Evolutionary conservation across 2,888 invertebrate genomes (phyloP), one percentile per base, ranked within the genome.

Genomic region (Vandiemenella viatica): DNA sequence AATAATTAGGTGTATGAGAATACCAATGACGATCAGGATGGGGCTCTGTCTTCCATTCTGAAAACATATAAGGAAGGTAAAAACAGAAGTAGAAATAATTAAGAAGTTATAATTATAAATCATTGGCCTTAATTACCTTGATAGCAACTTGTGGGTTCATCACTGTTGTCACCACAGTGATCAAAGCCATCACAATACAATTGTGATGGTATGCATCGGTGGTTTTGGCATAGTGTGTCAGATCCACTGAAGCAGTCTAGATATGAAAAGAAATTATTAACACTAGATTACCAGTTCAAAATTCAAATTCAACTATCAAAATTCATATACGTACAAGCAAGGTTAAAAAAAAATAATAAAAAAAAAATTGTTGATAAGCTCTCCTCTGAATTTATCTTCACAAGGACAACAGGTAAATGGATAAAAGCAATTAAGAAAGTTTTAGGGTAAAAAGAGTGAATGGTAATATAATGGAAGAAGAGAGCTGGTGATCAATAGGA

Each of bases 161-260:
- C 83, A 55, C 77, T 79, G 53, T 73, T 73, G 61, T 83, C 83
- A 0, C 83, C 83, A 57, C 84, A 84, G 57, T 84, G 81, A 65
- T 84, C 81, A 56, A 81, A 80, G 6, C 81, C 80, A 62, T 85
- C 83, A 61, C 84, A 84, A 48, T 76, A 75, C 32, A 84, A 63
- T 19, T 76, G 71, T 43, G 70, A 71, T 1, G 79, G 74, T 57
- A 83, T 78, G 61, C 84, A 84, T 50, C 81, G 72, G 57, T 77
- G 75, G 61, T 84, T 83, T 49, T 75, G 72, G 56, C 84, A 84
- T 16, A 80, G 67, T 58, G 80, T 82, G 59, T 83, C 81, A 20
- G 76, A 73, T 15, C 75, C 76, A 41, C 76, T 69, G 59, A 75
- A 77, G 60, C 82, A 82, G 63, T 78, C 80, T 81, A 57, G 8